Percentiles rank a stretch among this genome's conserved stretches.
phyloP scores from a whole-genome alignment of 2,888 invertebrate genomes.

The Parochlus steinenii region DNA sequence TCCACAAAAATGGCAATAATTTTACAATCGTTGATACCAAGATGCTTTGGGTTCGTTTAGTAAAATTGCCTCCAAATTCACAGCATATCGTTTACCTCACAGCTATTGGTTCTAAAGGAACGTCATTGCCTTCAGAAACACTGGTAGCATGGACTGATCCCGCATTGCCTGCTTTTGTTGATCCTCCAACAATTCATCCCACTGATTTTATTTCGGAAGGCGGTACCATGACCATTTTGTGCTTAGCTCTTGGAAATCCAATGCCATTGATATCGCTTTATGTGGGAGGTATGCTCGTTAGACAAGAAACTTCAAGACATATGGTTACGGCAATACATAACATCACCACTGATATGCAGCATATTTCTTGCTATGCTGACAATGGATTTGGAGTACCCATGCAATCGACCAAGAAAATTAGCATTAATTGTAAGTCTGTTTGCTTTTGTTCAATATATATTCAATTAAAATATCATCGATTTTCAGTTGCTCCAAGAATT shows the following conservation, averaged over 20 bases:
- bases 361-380: conserved; percentile 75
- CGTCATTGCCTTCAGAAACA: conserved; percentile 64
- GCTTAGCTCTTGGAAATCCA: conserved; percentile 72
- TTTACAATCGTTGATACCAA: conserved; percentile 45
- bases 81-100: conserved; percentile 66
- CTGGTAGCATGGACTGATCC: conserved; percentile 77
- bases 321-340: conserved; percentile 79
- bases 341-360: conserved; percentile 69
- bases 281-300: conserved; percentile 52
- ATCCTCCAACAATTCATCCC: conserved; percentile 72
- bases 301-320: conserved; percentile 65
- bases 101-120: conserved; percentile 49
- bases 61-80: conserved; percentile 57
- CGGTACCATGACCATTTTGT: conserved; percentile 70
- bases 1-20: conserved; percentile 29
- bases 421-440: conserved; percentile 57
- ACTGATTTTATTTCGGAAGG: conserved; percentile 70
- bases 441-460: not conserved
- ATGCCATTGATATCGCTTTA: conserved; percentile 72
- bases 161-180: conserved; percentile 71
- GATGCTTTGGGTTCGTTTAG: conserved; percentile 53
- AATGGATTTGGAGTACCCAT: conserved; percentile 77
- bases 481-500: conserved; percentile 56
- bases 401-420: conserved; percentile 65
- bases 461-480: no score